Evolutionary conservation across 1,140 invertebrate species (phyloP).

Genomic region (Phymorhynchus buccinoides): DNA sequence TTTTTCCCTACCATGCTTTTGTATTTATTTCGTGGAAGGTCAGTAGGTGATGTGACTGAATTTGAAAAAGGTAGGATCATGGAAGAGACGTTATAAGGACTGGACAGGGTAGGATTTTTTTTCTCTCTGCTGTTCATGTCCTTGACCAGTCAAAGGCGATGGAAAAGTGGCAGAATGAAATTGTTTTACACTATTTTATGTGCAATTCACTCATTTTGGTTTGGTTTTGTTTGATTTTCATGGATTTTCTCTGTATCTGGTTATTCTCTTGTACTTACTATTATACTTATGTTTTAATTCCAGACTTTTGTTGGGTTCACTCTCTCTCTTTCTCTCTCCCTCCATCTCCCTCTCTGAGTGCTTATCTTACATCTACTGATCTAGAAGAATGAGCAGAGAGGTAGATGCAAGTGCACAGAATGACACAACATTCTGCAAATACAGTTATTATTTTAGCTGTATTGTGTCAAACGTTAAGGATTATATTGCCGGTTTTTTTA

Average conservation of each 20-base stretch:
- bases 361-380: neutral
- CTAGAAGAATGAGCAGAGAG: neutral
- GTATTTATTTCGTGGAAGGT: neutral
- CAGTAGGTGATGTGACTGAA: neutral
- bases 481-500: too few relatives aligned
- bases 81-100: too few relatives aligned
- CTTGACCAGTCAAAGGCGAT: neutral
- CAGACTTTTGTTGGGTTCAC: neutral
- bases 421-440: neutral
- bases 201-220: too few relatives aligned
- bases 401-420: neutral
- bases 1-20: neutral
- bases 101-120: neutral
- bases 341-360: neutral
- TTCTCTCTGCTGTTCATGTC: neutral
- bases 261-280: neutral
- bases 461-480: too few relatives aligned
- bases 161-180: constrained; percentile 2
- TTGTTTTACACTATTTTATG: neutral
- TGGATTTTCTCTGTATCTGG: neutral
- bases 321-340: neutral
- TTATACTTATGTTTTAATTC: neutral
- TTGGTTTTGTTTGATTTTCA: neutral
- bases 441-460: neutral
- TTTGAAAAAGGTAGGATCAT: neutral